Conservation (phyloP, 2,888 invertebrate species). For the Beris morrisii region DNA sequence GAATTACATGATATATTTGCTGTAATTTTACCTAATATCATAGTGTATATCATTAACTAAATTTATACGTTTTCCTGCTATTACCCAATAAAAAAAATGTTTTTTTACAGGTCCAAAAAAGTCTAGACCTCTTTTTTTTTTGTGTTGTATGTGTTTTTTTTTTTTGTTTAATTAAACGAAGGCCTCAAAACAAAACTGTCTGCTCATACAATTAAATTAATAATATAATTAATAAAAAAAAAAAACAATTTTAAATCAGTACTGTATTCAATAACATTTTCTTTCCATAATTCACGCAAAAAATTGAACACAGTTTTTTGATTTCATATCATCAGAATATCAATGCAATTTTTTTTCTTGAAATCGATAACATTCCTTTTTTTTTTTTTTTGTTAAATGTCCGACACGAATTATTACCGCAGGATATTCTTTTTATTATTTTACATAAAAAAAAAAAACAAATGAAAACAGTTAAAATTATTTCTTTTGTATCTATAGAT, state of each 20-base stretch:
- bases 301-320: no score
- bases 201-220: slow-evolving; percentile 10
- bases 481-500: background rate
- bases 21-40: slow-evolving; percentile 29
- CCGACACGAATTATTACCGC: no score
- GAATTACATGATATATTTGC: slow-evolving; percentile 28
- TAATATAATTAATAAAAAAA: slow-evolving; percentile 3
- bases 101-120: slow-evolving; percentile 24
- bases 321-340: no score
- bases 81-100: slow-evolving; percentile 27
- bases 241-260: slow-evolving; percentile 4
- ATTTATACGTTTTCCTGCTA: slow-evolving; percentile 22
- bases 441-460: no score
- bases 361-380: no score
- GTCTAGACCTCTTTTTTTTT: slow-evolving; percentile 23
- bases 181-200: slow-evolving; percentile 18
- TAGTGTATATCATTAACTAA: slow-evolving; percentile 26
- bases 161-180: slow-evolving; percentile 15
- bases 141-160: slow-evolving; percentile 7
- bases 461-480: background rate
- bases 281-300: no score
- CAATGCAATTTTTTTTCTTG: no score
- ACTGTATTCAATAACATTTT: no score
- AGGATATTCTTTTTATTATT: no score
- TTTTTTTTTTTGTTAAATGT: no score